phyloP scores from a whole-genome alignment of 2,797 vertebrate species.

The Hirundo rustica region DNA sequence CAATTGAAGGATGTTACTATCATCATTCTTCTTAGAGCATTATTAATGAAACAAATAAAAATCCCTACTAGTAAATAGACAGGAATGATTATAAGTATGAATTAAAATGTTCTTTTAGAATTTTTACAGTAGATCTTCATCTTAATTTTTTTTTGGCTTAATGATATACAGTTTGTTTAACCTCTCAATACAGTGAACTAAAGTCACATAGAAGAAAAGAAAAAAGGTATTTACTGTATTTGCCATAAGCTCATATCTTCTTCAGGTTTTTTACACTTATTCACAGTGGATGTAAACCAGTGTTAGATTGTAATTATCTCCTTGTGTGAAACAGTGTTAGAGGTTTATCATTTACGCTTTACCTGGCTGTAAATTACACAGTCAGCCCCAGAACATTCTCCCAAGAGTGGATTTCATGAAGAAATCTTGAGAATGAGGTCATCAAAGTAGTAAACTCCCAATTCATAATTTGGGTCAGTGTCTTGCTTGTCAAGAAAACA shows the following conservation, averaged over 20 bases:
- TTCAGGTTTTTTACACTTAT: slow-evolving; percentile 2
- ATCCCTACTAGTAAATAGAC: not conserved
- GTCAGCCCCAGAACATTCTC: not conserved
- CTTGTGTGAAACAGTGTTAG: not conserved
- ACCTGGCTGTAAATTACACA: slow-evolving; percentile 11
- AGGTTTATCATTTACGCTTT: not conserved
- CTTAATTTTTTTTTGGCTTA: not conserved
- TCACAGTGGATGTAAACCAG: not conserved
- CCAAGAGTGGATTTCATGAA: not conserved
- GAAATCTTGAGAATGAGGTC: not conserved
- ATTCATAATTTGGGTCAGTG: not conserved
- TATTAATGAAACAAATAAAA: not conserved
- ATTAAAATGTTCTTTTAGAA: not conserved
- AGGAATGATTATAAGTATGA: not conserved
- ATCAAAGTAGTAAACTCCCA: not conserved
- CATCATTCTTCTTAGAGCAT: not conserved
- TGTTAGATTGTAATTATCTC: slow-evolving; percentile 21
- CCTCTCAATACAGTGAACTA: not conserved
- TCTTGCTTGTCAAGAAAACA: not conserved
- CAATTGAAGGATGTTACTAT: not conserved
- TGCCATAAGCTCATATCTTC: not conserved
- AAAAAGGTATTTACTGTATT: not conserved
- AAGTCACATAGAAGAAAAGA: not conserved
- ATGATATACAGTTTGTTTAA: not conserved
- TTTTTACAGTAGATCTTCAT: not conserved